These are phyloP conservation scores for Zosterops pallidus DNA, from an alignment of 2,113 vertebrate genomes.

Conservation along the genomic window DNA sequence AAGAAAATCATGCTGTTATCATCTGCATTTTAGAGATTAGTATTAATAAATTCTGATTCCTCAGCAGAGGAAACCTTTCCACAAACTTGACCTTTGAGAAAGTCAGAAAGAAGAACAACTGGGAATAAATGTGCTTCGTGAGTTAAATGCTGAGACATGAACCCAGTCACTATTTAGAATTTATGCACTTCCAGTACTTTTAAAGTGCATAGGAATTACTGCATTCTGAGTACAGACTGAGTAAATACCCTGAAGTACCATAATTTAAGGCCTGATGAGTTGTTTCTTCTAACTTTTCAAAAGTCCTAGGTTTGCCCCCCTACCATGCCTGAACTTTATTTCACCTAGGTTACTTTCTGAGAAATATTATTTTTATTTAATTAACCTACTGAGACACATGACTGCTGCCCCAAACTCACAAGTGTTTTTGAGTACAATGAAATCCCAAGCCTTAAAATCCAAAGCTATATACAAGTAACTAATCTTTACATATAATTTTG, in stretches of 20 bases:
- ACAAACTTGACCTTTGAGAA: constrained; percentile 42
- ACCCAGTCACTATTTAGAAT: background rate
- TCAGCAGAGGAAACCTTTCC: constrained; percentile 21
- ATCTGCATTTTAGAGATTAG: constrained; percentile 1
- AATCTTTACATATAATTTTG: background rate
- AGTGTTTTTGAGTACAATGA: background rate
- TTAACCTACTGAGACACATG: background rate
- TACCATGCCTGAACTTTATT: background rate
- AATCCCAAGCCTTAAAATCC: background rate
- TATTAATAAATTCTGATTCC: constrained; percentile 29
- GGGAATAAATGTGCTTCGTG: background rate
- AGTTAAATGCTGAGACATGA: background rate
- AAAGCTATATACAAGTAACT: background rate
- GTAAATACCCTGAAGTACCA: background rate
- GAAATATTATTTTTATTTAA: background rate
- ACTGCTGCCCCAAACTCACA: background rate
- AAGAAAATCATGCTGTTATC: background rate
- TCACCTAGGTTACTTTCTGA: background rate
- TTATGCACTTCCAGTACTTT: background rate
- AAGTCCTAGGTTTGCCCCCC: background rate
- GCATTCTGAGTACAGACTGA: background rate
- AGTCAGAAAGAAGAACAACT: constrained; percentile 8
- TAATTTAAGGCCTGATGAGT: background rate
- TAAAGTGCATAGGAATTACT: background rate
- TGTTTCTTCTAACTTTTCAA: background rate